Base-by-base conservation (phyloP, 2,888 invertebrate species). In the Bugula neritina region DNA sequence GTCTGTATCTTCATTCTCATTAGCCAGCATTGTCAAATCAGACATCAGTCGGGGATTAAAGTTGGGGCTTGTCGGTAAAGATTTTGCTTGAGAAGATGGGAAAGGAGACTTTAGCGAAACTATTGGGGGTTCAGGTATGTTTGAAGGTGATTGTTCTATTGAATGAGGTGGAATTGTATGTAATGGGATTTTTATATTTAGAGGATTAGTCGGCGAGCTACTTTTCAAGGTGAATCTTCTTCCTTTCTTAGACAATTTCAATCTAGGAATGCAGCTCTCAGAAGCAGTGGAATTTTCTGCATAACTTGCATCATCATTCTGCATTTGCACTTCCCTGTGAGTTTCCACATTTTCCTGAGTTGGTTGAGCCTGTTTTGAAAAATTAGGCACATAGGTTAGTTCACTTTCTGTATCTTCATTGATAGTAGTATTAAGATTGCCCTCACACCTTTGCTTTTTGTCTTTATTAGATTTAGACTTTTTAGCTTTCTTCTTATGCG, bases 211-310 rank as follows among this genome's bases (percentile, higher is more conserved):
- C 17, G 2, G 10, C 34, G 3, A 2, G 17, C 34, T 31, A 21
- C 31, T 25, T n/a, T 63, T 63, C 13, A 63, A 13, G n/a, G 63
- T 31, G n/a, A 63, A 63, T 31, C 31, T 27, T 13, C 31, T 63
- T 13, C 63, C 63, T 63, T 63, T 63, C n/a, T 63, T 63, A 13
- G 63, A 21, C 27, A 63, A 63, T 34, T 27, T 63, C 10, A 63
- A 27, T 31, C 31, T 63, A 2, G 63, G 63, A 63, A 63, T 25
- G 17, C 43, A 43, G 17, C 43, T 43, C 17, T 10, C 17, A 63
- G 34, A 29, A 29, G 63, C 10, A 17, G 3, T n/a, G 3, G 25
- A 10, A 23, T 10, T 23, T n/a, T 63, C 63, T 57, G 13, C 5
- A 23, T 57, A 21, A 17, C 13, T 5, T n/a, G 23, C 25, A 25